phyloP scores from a whole-genome alignment of 2,797 vertebrate species.

The Chanos chanos region DNA sequence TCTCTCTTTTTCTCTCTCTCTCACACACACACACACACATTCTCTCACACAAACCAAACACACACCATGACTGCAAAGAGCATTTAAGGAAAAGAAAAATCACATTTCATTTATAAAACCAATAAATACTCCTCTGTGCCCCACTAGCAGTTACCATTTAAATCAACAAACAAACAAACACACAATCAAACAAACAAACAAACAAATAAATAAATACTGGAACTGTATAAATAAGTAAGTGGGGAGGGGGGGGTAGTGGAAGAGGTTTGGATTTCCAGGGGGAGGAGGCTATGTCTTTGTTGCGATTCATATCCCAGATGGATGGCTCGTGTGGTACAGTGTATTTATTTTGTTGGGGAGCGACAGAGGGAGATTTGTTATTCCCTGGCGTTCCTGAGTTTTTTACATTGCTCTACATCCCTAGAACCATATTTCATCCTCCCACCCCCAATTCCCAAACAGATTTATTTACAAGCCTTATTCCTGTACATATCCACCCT shows the following conservation, averaged over 20 bases:
- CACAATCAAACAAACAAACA: slow-evolving; percentile 64
- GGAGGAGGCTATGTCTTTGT: slow-evolving; percentile 64
- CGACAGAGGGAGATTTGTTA: slow-evolving; percentile 78
- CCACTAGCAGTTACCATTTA: slow-evolving; percentile 57
- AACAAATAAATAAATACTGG: slow-evolving; percentile 34
- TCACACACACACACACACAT: slow-evolving; percentile 2
- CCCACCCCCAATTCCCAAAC: slow-evolving; percentile 73
- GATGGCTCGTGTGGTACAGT: slow-evolving; percentile 71
- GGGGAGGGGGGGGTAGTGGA: slow-evolving; percentile 8
- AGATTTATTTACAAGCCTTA: slow-evolving; percentile 77
- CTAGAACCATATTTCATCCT: slow-evolving; percentile 72
- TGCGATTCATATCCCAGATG: slow-evolving; percentile 73
- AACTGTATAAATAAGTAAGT: slow-evolving; percentile 58
- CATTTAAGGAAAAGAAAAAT: slow-evolving; percentile 47
- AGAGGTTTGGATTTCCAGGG: slow-evolving; percentile 37
- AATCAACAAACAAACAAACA: slow-evolving; percentile 51
- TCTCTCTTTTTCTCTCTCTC: slow-evolving; percentile 15
- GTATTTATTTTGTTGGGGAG: slow-evolving; percentile 76
- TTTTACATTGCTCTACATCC: slow-evolving; percentile 81
- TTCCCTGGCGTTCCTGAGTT: slow-evolving; percentile 74
- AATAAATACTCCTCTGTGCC: slow-evolving; percentile 55
- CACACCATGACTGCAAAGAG: slow-evolving; percentile 45
- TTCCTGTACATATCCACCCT: slow-evolving; percentile 54
- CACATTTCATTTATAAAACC: slow-evolving; percentile 57
- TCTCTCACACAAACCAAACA: slow-evolving; percentile 3